These are phyloP conservation scores for Agonopterix arenella DNA, from an alignment of 2,888 invertebrate species.

Conservation along the genomic window DNA sequence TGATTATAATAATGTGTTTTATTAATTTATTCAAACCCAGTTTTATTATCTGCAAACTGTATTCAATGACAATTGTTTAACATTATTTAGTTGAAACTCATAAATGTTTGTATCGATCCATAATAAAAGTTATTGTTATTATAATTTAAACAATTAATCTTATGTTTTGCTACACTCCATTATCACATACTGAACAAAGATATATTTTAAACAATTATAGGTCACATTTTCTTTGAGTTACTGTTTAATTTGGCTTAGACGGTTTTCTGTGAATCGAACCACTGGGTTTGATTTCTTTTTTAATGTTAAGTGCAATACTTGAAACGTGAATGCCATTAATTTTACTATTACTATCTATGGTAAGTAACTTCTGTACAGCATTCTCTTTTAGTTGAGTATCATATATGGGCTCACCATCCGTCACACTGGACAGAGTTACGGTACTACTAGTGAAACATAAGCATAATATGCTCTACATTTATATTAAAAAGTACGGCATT, in stretches of 20 bases:
- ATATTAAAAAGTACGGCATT: too few relatives aligned
- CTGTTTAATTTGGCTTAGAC: not conserved
- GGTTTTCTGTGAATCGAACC: not conserved
- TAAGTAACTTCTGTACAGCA: too few relatives aligned
- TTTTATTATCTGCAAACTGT: conserved; percentile 70
- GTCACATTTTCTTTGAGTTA: too few relatives aligned
- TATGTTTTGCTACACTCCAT: conserved; percentile 33
- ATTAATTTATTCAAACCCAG: conserved; percentile 70
- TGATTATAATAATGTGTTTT: conserved; percentile 20
- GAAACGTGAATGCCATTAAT: too few relatives aligned
- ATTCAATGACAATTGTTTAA: conserved; percentile 50
- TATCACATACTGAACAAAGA: conserved; percentile 17
- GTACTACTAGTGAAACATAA: too few relatives aligned
- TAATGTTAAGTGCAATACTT: not conserved
- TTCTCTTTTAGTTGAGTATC: too few relatives aligned
- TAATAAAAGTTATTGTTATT: conserved; percentile 41
- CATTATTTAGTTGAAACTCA: conserved; percentile 16
- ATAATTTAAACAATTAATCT: conserved; percentile 59
- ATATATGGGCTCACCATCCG: too few relatives aligned
- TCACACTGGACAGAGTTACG: too few relatives aligned
- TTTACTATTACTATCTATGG: too few relatives aligned
- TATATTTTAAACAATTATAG: conserved; percentile 8
- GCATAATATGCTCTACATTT: too few relatives aligned
- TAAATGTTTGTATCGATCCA: not conserved
- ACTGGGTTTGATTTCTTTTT: not conserved